Evolutionary conservation across 2,888 invertebrate species (phyloP).

Genomic region (Xanthorhoe designata): DNA sequence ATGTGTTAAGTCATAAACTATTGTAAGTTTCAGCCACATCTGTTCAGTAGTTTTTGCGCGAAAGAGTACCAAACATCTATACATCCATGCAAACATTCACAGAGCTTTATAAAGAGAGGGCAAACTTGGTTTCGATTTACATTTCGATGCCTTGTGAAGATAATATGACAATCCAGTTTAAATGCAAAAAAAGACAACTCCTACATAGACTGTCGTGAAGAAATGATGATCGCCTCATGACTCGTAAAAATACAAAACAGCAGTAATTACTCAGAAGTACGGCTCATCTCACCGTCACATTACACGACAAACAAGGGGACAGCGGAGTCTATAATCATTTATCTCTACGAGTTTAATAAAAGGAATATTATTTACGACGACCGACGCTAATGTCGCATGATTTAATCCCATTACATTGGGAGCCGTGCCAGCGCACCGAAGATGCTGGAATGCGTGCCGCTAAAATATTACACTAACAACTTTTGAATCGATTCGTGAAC

Average conservation of each 20-base stretch:
- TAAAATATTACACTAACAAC: constrained; percentile 23
- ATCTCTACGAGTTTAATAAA: constrained; percentile 84
- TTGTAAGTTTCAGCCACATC: no score
- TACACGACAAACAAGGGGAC: constrained; percentile 70
- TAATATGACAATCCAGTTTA: background rate
- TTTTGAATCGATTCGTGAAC: constrained; percentile 12
- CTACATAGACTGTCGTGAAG: background rate
- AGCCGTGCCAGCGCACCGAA: constrained; percentile 62
- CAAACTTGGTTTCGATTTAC: no score
- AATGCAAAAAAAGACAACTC: background rate
- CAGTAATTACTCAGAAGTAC: constrained; percentile 50
- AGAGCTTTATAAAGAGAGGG: no score
- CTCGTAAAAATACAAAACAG: constrained; percentile 45
- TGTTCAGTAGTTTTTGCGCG: no score
- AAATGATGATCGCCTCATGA: constrained; percentile 18
- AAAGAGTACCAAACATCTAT: no score
- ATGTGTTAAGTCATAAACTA: no score
- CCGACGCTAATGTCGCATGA: constrained; percentile 80
- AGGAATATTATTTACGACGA: constrained; percentile 82
- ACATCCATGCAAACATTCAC: no score
- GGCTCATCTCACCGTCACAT: constrained; percentile 50
- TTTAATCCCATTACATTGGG: constrained; percentile 83
- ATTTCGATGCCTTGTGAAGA: no score
- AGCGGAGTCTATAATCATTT: constrained; percentile 82
- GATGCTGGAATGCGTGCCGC: constrained; percentile 35